Evolutionary conservation across 2,797 vertebrate species (phyloP).

Genomic region (Sylvilagus floridanus): DNA sequence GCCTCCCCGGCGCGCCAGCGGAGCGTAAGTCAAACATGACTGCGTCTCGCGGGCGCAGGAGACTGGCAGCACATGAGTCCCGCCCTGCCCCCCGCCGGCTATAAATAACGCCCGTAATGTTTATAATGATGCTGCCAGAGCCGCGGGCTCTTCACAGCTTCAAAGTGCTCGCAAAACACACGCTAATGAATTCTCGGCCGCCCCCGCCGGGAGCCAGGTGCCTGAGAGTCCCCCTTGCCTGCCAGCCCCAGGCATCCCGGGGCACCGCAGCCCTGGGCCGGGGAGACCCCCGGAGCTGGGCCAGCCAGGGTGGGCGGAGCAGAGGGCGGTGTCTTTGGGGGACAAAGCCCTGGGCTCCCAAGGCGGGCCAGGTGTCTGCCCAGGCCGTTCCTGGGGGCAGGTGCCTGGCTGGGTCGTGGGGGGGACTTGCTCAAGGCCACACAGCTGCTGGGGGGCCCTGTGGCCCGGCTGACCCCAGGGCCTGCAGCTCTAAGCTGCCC

Average conservation of each 20-base stretch:
- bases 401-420: too few species aligned
- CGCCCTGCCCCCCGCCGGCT: background rate
- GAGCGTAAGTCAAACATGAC: conserved; percentile 44
- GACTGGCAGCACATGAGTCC: conserved; percentile 51
- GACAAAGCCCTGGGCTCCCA: fast-evolving
- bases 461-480: background rate
- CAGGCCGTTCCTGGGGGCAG: too few species aligned
- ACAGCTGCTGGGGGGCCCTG: fast-evolving
- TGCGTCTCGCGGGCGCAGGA: conserved; percentile 15
- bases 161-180: conserved; percentile 63
- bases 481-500: background rate
- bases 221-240: background rate
- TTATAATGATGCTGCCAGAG: conserved; percentile 31
- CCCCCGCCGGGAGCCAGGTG: conserved; percentile 53
- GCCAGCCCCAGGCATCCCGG: background rate
- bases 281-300: background rate
- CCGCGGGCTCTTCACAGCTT: conserved; percentile 60
- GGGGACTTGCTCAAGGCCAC: fast-evolving
- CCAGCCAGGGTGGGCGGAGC: fast-evolving
- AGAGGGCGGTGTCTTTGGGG: fast-evolving
- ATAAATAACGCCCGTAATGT: conserved; percentile 62
- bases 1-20: conserved; percentile 66
- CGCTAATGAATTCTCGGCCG: conserved; percentile 19
- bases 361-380: too few species aligned
- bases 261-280: background rate